Evolutionary conservation across 2,888 invertebrate genomes (phyloP).

Genomic region (Leucania comma): DNA sequence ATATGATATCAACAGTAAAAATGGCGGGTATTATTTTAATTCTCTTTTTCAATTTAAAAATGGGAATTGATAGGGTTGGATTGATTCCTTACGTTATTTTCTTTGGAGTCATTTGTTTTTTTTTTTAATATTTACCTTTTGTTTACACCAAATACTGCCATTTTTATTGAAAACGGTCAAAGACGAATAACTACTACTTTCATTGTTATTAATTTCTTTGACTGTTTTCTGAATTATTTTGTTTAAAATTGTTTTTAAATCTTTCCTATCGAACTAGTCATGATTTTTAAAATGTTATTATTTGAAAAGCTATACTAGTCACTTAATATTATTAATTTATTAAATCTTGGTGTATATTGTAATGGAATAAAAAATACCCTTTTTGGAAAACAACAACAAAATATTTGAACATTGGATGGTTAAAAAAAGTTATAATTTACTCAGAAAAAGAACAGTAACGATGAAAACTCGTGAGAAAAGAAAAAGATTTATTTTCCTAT

Average conservation of each 20-base stretch:
- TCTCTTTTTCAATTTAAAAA: constrained; percentile 29
- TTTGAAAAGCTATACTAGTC: constrained; percentile 14
- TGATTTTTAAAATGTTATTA: constrained; percentile 5
- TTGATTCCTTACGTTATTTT: constrained; percentile 67
- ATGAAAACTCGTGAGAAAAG: constrained; percentile 21
- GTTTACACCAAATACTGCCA: constrained; percentile 7
- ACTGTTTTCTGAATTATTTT: constrained; percentile 8
- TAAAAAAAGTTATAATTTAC: not conserved
- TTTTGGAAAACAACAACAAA: constrained; percentile 3
- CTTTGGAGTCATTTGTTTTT: not conserved
- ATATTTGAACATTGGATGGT: constrained; percentile 5
- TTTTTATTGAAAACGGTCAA: constrained; percentile 33
- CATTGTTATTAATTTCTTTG: constrained; percentile 1
- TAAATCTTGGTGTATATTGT: constrained; percentile 9
- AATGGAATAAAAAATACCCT: not conserved
- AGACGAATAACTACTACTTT: constrained; percentile 12
- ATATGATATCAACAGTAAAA: constrained; percentile 24
- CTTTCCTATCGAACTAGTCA: constrained; percentile 30
- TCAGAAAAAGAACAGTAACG: constrained; percentile 17
- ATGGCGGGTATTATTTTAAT: constrained; percentile 17
- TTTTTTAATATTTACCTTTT: not conserved
- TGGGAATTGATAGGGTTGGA: constrained; percentile 78
- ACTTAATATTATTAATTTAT: constrained; percentile 19
- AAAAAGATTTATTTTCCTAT: constrained; percentile 21
- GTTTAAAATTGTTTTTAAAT: constrained; percentile 1